These are phyloP conservation scores for Bombyx mandarina DNA, from an alignment of 1,140 invertebrate species.

Conservation along the genomic window DNA sequence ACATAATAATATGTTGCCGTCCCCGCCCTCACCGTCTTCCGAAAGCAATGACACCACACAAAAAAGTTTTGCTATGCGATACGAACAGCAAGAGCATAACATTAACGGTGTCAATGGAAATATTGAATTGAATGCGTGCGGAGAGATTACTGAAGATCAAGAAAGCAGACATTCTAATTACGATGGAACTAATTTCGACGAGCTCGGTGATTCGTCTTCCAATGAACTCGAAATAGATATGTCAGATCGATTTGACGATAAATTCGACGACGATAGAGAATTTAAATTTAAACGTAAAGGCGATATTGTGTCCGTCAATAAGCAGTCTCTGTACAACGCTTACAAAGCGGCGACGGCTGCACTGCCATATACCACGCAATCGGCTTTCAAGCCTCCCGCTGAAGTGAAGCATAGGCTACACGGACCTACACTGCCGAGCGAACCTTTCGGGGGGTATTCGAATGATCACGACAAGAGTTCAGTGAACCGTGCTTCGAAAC, in stretches of 20 bases:
- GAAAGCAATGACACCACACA: conserved; percentile 76
- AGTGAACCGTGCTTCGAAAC: conserved; percentile 67
- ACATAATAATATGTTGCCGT: conserved; percentile 73
- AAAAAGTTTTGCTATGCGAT: conserved; percentile 69
- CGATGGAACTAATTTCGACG: conserved; percentile 83
- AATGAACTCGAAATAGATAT: conserved; percentile 86
- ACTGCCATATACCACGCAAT: conserved; percentile 77
- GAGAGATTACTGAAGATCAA: conserved; percentile 56
- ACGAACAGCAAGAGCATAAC: conserved; percentile 32
- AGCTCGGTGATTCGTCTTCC: conserved; percentile 83
- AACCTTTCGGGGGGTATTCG: conserved; percentile 55
- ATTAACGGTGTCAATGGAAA: conserved; percentile 33
- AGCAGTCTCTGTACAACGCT: conserved; percentile 67
- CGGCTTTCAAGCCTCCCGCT: conserved; percentile 82
- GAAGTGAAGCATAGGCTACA: conserved; percentile 69
- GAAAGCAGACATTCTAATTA: conserved; percentile 72
- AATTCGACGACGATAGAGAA: conserved; percentile 59
- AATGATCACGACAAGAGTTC: conserved; percentile 53
- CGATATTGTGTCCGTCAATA: conserved; percentile 60
- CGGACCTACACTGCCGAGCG: conserved; percentile 55
- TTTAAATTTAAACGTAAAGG: conserved; percentile 61
- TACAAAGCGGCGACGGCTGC: conserved; percentile 70
- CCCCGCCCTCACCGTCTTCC: conserved; percentile 73
- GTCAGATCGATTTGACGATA: conserved; percentile 75
- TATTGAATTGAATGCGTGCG: conserved; percentile 37